Evolutionary conservation across 2,888 invertebrate genomes (phyloP).

Genomic region (Allacma fusca): DNA sequence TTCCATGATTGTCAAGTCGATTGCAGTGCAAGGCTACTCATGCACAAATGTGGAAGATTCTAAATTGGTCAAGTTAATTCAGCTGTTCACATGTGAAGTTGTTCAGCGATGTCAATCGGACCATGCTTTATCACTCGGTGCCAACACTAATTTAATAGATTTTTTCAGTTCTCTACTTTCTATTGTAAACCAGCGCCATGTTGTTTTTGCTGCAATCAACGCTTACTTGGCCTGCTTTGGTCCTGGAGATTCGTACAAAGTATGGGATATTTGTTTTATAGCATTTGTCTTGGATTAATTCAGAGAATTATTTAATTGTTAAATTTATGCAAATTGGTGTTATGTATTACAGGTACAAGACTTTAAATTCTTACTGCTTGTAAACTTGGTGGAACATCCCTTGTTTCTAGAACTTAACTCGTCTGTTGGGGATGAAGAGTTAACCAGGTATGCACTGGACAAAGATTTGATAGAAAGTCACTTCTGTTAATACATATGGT

Average conservation of each 20-base stretch:
- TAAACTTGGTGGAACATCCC: slow-evolving; percentile 58
- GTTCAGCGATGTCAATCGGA: slow-evolving; percentile 60
- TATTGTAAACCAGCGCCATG: slow-evolving; percentile 55
- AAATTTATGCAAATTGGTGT: not conserved
- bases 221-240: slow-evolving; percentile 61
- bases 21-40: slow-evolving; percentile 59
- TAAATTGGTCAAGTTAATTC: slow-evolving; percentile 58
- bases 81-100: slow-evolving; percentile 60
- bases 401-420: slow-evolving; percentile 59
- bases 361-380: slow-evolving; percentile 58
- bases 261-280: slow-evolving; percentile 6
- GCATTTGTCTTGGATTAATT: too few relatives aligned
- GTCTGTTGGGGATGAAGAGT: slow-evolving; percentile 54
- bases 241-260: slow-evolving; percentile 60
- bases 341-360: slow-evolving; percentile 54
- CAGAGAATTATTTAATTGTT: slow-evolving; percentile 14
- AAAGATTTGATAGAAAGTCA: too few relatives aligned
- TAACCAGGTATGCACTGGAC: slow-evolving; percentile 46
- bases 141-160: slow-evolving; percentile 56
- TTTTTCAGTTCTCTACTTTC: slow-evolving; percentile 57
- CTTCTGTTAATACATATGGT: too few relatives aligned
- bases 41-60: slow-evolving; percentile 58
- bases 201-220: slow-evolving; percentile 60
- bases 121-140: slow-evolving; percentile 54
- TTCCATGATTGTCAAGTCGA: slow-evolving; percentile 57